Base-by-base conservation (phyloP, 1,140 invertebrate species). In the Notospermus geniculatus region DNA sequence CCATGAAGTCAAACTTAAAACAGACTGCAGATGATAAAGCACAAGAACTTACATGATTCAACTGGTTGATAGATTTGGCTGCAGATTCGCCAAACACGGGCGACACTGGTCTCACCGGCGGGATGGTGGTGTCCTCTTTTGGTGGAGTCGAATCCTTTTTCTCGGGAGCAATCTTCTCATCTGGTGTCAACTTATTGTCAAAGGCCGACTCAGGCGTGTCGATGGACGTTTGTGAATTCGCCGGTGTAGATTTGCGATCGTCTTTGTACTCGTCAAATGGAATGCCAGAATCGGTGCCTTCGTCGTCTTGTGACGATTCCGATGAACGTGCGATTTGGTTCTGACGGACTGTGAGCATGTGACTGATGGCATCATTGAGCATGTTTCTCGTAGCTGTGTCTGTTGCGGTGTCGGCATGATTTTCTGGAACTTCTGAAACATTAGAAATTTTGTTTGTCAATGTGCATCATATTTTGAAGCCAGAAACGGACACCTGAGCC, bases 291-390 rank as follows among this genome's bases (percentile, higher is more conserved):
- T 19, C 22, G 2, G 19, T 30, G 9, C 9, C 27, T 11, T 45
- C 32, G 39, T 46, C 57, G 19, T 41, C 41, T 23, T 45, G 57
- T 7, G 25, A 25, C 17, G 32, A 2, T 23, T 43, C 57, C 2
- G 23, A 19, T 2, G 36, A 45, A 11, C 41, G 32, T 22, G 30
- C 30, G 13, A 57, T 60, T 45, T 63, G 59, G 11, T 63, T 68
- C 11, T 63, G 64, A 36, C 70, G 64, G n/a, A 74, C 74, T 19
- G 60, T 62, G 15, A 78, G 57, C 68, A 79, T 78, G 19, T 74
- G 63, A 41, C 66, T 53, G 17, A 79, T 69, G 11, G 77, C 77
- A 54, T 79, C 75, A 25, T 76, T 68, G 22, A 78, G 61, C 53
- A 79, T 52, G 23, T 67, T 64, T 11, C 67, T 63, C 17, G 72